Conservation (phyloP, 2,113 vertebrate species). For the Misgurnus anguillicaudatus region DNA sequence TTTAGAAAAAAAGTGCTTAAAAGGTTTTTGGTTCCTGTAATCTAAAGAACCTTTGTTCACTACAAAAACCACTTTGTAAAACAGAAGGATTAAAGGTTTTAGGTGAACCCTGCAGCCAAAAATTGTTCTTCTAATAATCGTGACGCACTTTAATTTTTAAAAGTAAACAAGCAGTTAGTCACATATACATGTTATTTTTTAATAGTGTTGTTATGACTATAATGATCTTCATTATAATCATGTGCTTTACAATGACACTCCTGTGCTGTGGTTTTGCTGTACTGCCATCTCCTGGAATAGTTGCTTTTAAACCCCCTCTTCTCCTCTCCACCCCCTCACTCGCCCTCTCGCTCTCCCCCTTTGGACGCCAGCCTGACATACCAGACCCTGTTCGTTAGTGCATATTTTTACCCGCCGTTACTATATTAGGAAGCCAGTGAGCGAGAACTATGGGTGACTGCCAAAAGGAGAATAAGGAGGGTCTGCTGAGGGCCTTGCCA, state of each 20-base stretch:
- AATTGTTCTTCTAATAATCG: too few relatives aligned
- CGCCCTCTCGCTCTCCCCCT: slow-evolving; percentile 50
- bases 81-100: too few relatives aligned
- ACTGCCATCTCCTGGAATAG: slow-evolving; percentile 77
- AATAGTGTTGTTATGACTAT: not conserved
- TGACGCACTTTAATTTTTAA: too few relatives aligned
- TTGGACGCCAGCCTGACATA: slow-evolving; percentile 87
- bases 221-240: not conserved
- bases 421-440: slow-evolving; percentile 93
- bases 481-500: slow-evolving; percentile 74
- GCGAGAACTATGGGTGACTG: slow-evolving; percentile 77
- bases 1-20: too few relatives aligned
- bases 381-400: slow-evolving; percentile 85
- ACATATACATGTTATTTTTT: not conserved
- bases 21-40: too few relatives aligned
- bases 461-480: slow-evolving; percentile 79
- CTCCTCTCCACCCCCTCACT: slow-evolving; percentile 24
- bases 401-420: slow-evolving; percentile 90
- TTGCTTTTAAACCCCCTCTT: slow-evolving; percentile 73
- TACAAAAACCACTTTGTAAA: too few relatives aligned
- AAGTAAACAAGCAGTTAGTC: too few relatives aligned
- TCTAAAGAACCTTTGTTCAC: too few relatives aligned
- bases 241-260: not conserved
- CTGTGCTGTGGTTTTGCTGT: not conserved
- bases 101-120: too few relatives aligned